Conservation (phyloP, 2,113 vertebrate species). For the Peromyscus polionotus region DNA sequence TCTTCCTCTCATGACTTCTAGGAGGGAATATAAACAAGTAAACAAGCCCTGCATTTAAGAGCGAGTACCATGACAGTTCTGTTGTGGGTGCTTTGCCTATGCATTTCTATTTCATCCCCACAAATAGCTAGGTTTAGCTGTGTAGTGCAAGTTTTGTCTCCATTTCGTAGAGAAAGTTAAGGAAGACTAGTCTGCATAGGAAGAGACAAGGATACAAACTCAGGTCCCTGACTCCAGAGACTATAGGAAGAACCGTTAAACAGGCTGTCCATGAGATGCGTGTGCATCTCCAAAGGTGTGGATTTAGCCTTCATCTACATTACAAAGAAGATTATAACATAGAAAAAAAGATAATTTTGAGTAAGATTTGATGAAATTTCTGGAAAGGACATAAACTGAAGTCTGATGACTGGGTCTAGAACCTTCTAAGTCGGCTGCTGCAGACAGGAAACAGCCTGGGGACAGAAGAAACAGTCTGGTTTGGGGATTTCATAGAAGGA, state of each 20-base stretch:
- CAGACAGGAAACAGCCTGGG: neutral
- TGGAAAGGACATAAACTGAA: neutral
- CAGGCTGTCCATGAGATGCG: neutral
- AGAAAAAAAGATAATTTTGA: neutral
- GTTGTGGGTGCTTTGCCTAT: neutral
- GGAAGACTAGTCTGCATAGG: neutral
- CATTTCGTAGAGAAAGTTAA: neutral
- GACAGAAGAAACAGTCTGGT: neutral
- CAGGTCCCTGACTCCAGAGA: neutral
- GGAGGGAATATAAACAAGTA: neutral
- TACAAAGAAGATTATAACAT: neutral
- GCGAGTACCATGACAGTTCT: neutral
- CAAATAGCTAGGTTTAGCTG: neutral
- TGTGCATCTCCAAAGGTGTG: neutral
- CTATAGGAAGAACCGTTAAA: neutral
- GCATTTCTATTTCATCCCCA: neutral
- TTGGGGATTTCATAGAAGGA: neutral
- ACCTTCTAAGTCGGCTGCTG: neutral
- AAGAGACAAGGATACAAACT: neutral
- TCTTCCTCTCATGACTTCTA: slow-evolving; percentile 5
- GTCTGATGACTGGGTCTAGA: neutral
- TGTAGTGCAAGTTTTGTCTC: neutral
- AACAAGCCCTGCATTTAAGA: neutral
- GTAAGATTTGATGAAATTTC: neutral
- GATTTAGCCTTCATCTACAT: neutral